These are phyloP conservation scores for Orycteropus afer DNA, from an alignment of 2,113 vertebrate genomes.

Conservation along the genomic window DNA sequence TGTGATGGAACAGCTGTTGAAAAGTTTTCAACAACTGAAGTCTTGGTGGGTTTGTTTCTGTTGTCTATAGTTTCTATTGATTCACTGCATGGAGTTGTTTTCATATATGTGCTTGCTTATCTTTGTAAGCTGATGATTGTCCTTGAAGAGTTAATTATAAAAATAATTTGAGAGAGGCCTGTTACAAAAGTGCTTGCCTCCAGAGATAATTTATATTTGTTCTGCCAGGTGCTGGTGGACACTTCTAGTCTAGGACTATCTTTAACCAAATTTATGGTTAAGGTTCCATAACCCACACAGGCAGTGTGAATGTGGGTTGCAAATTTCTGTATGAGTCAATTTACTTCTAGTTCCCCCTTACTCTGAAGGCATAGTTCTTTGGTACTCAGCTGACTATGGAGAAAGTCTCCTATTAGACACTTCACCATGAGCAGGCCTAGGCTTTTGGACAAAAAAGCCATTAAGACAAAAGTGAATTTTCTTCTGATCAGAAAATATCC, in stretches of 20 bases:
- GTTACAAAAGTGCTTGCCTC: not conserved
- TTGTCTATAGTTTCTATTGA: not conserved
- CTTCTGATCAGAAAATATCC: not conserved
- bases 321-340: not conserved
- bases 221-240: not conserved
- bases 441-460: not conserved
- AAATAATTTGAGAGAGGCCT: not conserved
- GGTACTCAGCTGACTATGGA: not conserved
- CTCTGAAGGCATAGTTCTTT: not conserved
- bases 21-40: not conserved
- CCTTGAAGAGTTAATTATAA: not conserved
- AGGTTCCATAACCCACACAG: not conserved
- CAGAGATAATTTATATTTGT: not conserved
- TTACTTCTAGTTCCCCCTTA: not conserved
- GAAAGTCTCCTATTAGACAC: not conserved
- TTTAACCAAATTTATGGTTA: not conserved
- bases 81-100: not conserved
- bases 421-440: not conserved
- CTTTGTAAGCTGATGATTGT: not conserved
- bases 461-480: not conserved
- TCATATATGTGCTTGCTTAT: not conserved
- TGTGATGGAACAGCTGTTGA: not conserved
- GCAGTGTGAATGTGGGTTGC: not conserved
- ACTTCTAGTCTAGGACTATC: not conserved
- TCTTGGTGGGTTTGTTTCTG: not conserved